Base-by-base conservation (phyloP, 1,140 invertebrate genomes). In the Cephus cinctus region DNA sequence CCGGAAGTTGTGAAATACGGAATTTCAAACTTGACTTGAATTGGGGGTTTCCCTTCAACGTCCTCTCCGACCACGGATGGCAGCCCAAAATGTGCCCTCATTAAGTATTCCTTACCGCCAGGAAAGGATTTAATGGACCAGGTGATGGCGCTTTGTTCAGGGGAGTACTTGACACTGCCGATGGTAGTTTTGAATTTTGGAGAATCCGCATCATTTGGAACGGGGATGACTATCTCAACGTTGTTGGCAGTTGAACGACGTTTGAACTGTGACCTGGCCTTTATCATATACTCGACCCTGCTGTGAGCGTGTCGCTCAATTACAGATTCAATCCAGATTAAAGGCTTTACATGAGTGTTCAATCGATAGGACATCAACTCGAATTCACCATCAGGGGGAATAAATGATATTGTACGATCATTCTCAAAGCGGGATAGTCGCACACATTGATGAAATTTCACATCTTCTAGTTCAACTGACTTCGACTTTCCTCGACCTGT, bases 101-200 rank as follows among this genome's bases (percentile, higher is more conserved):
- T 99, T 42, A 99, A 77, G 74, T 97, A 99, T 69, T 99, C 98
- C 67, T 99, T 99, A 19, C 97, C 98, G 23, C 98, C 96, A 48
- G 97, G 98, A 73, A 99, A 99, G 20, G 96, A 98, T 74, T 98
- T 98, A 43, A 99, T 96, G n/a, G 90, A 96, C 98, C 98, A 99
- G 16, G 97, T 94, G 23, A 99, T 94, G 20, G 95, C 93, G 80
- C 93, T 98, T 65, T 95, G 89, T 71, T 99, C 97, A 0, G 97
- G 96, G 2, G 94, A 92, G 75, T 98, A 99, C 67, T 96, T 98
- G 18, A 96, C 96, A 74, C 89, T 96, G 11, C 98, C 98, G 58
- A 98, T 94, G 2, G 95, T 96, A 0, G 96, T 98, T 76, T 98
- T 98, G 66, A 99, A 99, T 78, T 98, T 98, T 0, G 97, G 97